Conservation (phyloP, 2,113 vertebrate species). For the Tychaedon coryphoeus region DNA sequence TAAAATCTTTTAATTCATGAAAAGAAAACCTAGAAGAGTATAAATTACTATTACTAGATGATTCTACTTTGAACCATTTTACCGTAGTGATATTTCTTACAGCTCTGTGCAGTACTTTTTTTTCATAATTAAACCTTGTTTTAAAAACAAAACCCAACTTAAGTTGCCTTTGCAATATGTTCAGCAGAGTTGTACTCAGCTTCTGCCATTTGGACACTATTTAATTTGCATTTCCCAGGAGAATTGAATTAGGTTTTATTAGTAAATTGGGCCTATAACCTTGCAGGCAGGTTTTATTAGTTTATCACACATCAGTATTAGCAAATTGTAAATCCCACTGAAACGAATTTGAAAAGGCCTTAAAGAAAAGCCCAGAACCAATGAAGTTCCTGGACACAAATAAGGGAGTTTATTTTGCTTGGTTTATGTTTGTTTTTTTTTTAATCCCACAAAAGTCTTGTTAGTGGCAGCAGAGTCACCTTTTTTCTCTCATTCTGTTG, state of each 20-base stretch:
- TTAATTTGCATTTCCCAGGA: slow-evolving; percentile 74
- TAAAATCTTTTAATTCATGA: background rate
- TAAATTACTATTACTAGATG: background rate
- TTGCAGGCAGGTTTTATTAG: slow-evolving; percentile 76
- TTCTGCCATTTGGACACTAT: slow-evolving; percentile 54
- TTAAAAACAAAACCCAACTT: background rate
- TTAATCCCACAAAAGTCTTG: background rate
- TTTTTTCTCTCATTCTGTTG: background rate
- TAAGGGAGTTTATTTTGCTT: background rate
- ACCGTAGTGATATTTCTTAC: background rate
- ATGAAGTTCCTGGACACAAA: slow-evolving; percentile 24
- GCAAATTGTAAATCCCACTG: slow-evolving; percentile 76
- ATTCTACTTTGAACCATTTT: background rate
- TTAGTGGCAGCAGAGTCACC: background rate
- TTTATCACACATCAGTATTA: slow-evolving; percentile 78
- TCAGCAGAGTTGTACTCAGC: background rate
- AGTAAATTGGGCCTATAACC: slow-evolving; percentile 77
- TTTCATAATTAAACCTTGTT: background rate
- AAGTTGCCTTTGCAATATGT: background rate
- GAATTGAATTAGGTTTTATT: slow-evolving; percentile 77
- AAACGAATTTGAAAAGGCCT: slow-evolving; percentile 56
- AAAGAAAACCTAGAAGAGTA: background rate
- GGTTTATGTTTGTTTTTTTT: background rate
- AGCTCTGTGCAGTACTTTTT: background rate
- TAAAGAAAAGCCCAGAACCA: slow-evolving; percentile 40